These are phyloP conservation scores for Hirtodrosophila histrioides DNA, from an alignment of 2,888 invertebrate species.

Conservation along the genomic window DNA sequence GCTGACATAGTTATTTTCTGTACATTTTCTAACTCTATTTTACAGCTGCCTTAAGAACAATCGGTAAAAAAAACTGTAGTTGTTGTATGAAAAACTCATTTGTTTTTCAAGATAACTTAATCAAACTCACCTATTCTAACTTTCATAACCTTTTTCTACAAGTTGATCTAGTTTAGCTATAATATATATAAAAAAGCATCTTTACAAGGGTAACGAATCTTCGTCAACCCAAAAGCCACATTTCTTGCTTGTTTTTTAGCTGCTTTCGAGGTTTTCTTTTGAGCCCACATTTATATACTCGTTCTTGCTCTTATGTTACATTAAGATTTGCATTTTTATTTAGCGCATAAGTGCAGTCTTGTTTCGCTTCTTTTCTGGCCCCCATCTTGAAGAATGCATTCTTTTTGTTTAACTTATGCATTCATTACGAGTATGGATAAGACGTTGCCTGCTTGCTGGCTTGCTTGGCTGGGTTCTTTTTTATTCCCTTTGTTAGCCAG, in stretches of 20 bases:
- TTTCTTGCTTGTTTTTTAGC: background rate
- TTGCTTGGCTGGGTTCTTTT: constrained; percentile 33
- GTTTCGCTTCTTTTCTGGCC: constrained; percentile 6
- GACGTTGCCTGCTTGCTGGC: constrained; percentile 33
- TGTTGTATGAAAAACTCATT: too few relatives aligned
- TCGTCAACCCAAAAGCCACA: too few relatives aligned
- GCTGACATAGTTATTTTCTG: too few relatives aligned
- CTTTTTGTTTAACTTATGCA: constrained; percentile 53
- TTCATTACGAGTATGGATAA: constrained; percentile 43
- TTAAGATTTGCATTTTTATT: constrained; percentile 80
- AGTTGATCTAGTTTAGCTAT: too few relatives aligned
- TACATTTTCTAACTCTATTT: too few relatives aligned
- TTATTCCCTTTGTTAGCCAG: constrained; percentile 39
- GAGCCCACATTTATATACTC: constrained; percentile 24
- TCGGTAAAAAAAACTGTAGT: too few relatives aligned
- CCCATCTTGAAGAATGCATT: constrained; percentile 40
- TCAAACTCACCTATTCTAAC: too few relatives aligned
- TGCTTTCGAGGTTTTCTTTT: constrained; percentile 34
- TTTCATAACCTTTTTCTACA: too few relatives aligned
- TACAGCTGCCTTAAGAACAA: too few relatives aligned
- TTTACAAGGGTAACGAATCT: background rate
- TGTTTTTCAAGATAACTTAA: too few relatives aligned
- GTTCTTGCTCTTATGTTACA: constrained; percentile 56
- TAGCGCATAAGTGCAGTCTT: constrained; percentile 71
- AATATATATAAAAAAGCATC: too few relatives aligned